These are phyloP conservation scores for Anarhynchus alexandrinus DNA, from an alignment of 2,113 vertebrate genomes.

Conservation along the genomic window DNA sequence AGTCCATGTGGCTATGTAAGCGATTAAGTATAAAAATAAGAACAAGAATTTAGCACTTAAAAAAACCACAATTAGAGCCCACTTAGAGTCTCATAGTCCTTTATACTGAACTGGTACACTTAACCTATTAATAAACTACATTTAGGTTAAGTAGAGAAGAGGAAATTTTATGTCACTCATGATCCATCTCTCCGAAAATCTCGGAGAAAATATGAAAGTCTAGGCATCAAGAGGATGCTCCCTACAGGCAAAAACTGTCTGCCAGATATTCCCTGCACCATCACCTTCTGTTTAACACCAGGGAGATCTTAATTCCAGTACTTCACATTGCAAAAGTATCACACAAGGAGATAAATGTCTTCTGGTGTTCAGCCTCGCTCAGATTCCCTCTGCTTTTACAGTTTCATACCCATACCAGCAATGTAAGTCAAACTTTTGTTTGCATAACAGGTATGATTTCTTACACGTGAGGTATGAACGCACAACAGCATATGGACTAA, in stretches of 20 bases:
- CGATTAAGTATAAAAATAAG: neutral
- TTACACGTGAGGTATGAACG: neutral
- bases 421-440: neutral
- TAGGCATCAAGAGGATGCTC: neutral
- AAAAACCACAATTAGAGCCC: neutral
- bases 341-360: neutral
- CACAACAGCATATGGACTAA: neutral
- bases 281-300: neutral
- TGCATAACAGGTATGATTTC: neutral
- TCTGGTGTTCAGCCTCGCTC: fast-evolving
- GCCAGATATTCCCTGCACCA: neutral
- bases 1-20: neutral
- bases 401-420: neutral
- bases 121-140: neutral
- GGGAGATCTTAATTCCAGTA: neutral
- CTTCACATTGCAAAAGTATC: neutral
- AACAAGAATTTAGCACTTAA: neutral
- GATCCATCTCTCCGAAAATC: neutral
- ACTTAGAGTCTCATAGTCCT: neutral
- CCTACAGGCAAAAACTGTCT: neutral
- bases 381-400: neutral
- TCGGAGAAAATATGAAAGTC: neutral
- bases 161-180: neutral
- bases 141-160: neutral
- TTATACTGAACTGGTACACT: neutral